These are phyloP conservation scores for Zaprionus nigranus DNA, from an alignment of 1,140 invertebrate species.

Conservation along the genomic window DNA sequence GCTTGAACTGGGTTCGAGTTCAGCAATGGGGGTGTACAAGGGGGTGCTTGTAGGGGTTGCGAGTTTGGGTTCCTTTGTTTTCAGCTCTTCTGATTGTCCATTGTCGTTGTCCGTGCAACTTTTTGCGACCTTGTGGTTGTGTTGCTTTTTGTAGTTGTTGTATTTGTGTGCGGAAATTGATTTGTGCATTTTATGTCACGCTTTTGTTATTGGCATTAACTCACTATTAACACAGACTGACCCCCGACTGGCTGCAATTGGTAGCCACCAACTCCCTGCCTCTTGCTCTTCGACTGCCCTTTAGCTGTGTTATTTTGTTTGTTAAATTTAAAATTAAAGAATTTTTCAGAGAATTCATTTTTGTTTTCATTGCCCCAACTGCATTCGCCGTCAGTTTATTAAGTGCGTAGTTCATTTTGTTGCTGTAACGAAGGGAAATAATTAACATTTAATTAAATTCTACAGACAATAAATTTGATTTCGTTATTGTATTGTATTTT, in stretches of 20 bases:
- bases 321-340: constrained; percentile 40
- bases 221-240: constrained; percentile 39
- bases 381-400: constrained; percentile 36
- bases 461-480: constrained; percentile 10
- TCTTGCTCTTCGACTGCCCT: no score
- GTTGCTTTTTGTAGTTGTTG: constrained; percentile 15
- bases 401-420: constrained; percentile 19
- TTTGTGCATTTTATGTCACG: constrained; percentile 60
- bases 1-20: constrained; percentile 11
- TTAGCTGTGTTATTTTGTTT: constrained; percentile 38
- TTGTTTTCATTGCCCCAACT: background rate
- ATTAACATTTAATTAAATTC: constrained; percentile 45
- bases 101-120: constrained; percentile 38
- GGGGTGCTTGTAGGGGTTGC: no score
- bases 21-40: no score
- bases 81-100: constrained; percentile 41
- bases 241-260: background rate
- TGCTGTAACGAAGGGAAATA: background rate
- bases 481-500: constrained; percentile 5
- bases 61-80: constrained; percentile 33
- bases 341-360: constrained; percentile 27
- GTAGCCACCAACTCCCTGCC: no score
- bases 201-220: constrained; percentile 61
- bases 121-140: constrained; percentile 9
- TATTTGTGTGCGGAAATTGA: constrained; percentile 58